Evolutionary conservation across 2,113 vertebrate species (phyloP), one percentile per base, ranked within the genome.

Genomic region (Anguilla rostrata): DNA sequence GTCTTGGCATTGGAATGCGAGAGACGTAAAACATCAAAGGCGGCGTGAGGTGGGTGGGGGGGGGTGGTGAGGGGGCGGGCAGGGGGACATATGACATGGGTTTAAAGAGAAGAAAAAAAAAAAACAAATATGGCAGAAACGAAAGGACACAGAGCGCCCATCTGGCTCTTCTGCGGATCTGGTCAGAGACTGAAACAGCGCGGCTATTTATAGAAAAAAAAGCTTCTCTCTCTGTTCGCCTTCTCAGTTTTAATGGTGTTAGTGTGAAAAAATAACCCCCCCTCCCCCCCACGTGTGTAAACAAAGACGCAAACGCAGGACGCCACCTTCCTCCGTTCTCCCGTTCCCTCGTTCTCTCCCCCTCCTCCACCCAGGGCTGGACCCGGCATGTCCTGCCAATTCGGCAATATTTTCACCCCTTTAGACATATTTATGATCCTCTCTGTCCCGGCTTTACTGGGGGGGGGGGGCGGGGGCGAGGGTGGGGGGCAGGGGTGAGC

Each of bases 351-450:
- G 84, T 92, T 86, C 85, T 91, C 92, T 93, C 94, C 94, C 78
- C 39, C 87, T 83, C 79, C 84, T 71, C 46, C 49, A 71, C 57
- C 43, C 66, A 1, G 66, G 12, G 89, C 81, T 82, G 90, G 90
- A 92, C 88, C 89, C 46, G 79, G 89, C 88, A 86, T 92, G 92
- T 91, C 91, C 90, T 84, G 91, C 91, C 94, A 94, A 95, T 95
- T 92, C 93, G 92, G 90, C 92, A 91, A 90, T 93, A 94, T 93
- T 94, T 96, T 89, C 87, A 88, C 89, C 84, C 43, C 86, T 83
- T 87, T 88, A 91, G 95, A 94, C 94, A 93, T 86, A 92, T 96
- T 96, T 93, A 95, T 86, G 87, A 92, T 75, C 43, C 88, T 89
- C 90, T 81, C 71, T 9, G 84, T 20, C 89, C 86, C 78, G 41